Evolutionary conservation across 2,888 invertebrate genomes (phyloP).

Genomic region (Melieria crassipennis): DNA sequence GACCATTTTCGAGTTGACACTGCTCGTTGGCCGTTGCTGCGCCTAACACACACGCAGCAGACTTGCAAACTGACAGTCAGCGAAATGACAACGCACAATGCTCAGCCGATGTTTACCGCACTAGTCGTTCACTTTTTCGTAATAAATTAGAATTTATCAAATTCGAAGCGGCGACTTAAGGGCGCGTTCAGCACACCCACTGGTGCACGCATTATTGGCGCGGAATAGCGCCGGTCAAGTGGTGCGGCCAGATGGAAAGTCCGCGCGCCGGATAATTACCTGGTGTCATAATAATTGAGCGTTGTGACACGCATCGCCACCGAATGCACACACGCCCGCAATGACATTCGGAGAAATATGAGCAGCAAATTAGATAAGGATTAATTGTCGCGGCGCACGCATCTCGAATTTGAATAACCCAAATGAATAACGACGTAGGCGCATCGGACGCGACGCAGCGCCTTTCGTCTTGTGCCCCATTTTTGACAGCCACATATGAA

Average conservation of each 20-base stretch:
- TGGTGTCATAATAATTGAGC: constrained; percentile 51
- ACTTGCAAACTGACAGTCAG: too few relatives aligned
- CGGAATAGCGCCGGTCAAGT: not conserved
- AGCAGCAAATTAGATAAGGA: constrained; percentile 57
- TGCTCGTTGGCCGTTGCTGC: too few relatives aligned
- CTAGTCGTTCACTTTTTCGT: not conserved
- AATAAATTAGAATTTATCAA: constrained; percentile 35
- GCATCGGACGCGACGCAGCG: not conserved
- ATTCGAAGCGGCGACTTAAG: not conserved
- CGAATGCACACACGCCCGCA: constrained; percentile 9
- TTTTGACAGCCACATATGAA: not conserved
- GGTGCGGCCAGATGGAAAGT: not conserved
- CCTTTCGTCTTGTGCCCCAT: not conserved
- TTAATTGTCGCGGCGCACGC: constrained; percentile 62
- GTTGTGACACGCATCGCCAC: constrained; percentile 48
- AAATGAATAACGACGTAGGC: constrained; percentile 2
- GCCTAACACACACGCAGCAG: too few relatives aligned
- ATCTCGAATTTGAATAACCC: constrained; percentile 51
- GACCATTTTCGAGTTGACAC: too few relatives aligned
- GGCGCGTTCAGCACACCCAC: constrained; percentile 19
- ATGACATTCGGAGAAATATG: constrained; percentile 4
- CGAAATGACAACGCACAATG: too few relatives aligned
- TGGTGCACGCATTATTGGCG: constrained; percentile 6
- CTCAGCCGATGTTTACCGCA: too few relatives aligned
- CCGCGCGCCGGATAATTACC: constrained; percentile 42